Evolutionary conservation across 2,888 invertebrate genomes (phyloP).

Genomic region (Perizoma affinitatum): DNA sequence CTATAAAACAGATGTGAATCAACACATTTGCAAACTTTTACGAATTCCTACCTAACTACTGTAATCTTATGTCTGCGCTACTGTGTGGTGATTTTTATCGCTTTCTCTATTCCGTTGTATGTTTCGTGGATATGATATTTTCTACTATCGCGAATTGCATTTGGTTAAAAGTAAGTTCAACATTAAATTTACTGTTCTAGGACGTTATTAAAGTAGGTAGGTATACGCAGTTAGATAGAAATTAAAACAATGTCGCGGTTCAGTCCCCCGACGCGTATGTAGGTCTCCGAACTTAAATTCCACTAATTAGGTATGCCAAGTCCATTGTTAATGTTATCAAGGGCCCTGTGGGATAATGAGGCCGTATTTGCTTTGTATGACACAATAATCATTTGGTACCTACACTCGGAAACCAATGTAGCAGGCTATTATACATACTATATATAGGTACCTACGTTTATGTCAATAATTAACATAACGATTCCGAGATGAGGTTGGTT

Average conservation of each 20-base stretch:
- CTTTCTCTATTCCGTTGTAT: not conserved
- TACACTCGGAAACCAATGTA: conserved; percentile 34
- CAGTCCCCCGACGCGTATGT: conserved; percentile 20
- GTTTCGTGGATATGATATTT: not conserved
- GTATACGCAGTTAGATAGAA: no score
- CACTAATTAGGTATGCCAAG: conserved; percentile 30
- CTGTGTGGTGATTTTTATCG: conserved; percentile 15
- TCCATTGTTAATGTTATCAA: conserved; percentile 39
- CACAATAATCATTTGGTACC: conserved; percentile 45
- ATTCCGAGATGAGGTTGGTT: conserved; percentile 43
- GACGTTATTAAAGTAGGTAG: conserved; percentile 14
- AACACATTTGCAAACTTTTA: conserved; percentile 35
- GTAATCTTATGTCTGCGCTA: conserved; percentile 10
- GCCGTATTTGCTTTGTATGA: conserved; percentile 41
- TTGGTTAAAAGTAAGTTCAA: conserved; percentile 3
- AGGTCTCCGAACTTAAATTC: conserved; percentile 30
- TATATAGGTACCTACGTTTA: conserved; percentile 37
- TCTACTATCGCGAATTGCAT: not conserved
- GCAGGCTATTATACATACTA: conserved; percentile 5
- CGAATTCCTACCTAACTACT: conserved; percentile 1
- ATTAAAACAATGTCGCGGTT: conserved; percentile 17
- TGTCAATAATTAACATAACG: conserved; percentile 53
- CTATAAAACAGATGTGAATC: conserved; percentile 52
- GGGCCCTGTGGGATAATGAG: conserved; percentile 39
- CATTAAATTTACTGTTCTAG: conserved; percentile 18